phyloP scores from a whole-genome alignment of 2,888 invertebrate genomes.

The Venustoraphidia nigricollis region DNA sequence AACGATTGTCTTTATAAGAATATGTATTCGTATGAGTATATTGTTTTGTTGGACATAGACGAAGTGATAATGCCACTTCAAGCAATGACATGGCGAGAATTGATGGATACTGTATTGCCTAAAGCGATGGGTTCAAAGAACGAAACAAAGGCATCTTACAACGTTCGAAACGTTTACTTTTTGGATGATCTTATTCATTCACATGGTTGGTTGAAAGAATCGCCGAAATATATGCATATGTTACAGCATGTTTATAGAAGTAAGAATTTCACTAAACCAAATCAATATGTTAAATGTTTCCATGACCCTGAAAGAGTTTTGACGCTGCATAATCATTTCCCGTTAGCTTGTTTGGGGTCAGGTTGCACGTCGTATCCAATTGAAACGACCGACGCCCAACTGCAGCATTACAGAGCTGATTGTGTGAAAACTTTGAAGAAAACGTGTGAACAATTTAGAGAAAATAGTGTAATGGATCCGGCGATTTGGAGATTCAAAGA shows the following conservation, averaged over 20 bases:
- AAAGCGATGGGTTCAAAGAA: slow-evolving; percentile 48
- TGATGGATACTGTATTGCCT: slow-evolving; percentile 57
- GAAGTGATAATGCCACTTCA: slow-evolving; percentile 86
- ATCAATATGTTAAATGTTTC: slow-evolving; percentile 87
- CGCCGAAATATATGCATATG: slow-evolving; percentile 85
- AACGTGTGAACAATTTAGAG: slow-evolving; percentile 65
- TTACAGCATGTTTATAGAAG: slow-evolving; percentile 81
- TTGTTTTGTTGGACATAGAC: slow-evolving; percentile 84
- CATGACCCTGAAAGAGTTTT: slow-evolving; percentile 82
- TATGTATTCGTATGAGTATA: slow-evolving; percentile 76
- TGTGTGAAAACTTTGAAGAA: slow-evolving; percentile 80
- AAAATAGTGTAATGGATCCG: slow-evolving; percentile 68
- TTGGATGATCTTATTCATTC: slow-evolving; percentile 72
- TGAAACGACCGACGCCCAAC: slow-evolving; percentile 65
- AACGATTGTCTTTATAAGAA: slow-evolving; percentile 92
- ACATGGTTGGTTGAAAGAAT: slow-evolving; percentile 65
- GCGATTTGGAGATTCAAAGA: slow-evolving; percentile 81
- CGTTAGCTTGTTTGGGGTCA: slow-evolving; percentile 69
- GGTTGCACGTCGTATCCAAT: slow-evolving; percentile 72
- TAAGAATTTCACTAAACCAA: slow-evolving; percentile 82
- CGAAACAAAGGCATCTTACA: slow-evolving; percentile 61
- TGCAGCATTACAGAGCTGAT: slow-evolving; percentile 89
- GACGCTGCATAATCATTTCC: slow-evolving; percentile 85
- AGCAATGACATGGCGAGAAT: slow-evolving; percentile 52
- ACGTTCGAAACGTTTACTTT: slow-evolving; percentile 85